phyloP scores from a whole-genome alignment of 1,140 invertebrate species.

The Physella acuta region DNA sequence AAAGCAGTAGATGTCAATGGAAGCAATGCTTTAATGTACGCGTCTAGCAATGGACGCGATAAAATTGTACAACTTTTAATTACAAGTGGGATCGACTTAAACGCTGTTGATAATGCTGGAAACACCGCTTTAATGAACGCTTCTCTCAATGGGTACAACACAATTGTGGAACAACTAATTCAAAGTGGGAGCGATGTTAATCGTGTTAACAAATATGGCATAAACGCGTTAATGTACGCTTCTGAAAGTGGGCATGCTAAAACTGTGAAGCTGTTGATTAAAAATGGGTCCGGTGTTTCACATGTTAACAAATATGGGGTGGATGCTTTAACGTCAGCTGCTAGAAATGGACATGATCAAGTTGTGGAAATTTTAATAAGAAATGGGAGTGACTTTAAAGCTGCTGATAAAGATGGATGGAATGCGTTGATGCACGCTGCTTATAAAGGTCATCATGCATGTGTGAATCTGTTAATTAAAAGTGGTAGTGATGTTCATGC shows the following conservation, averaged over 20 bases:
- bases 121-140: not conserved
- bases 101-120: conserved; percentile 1
- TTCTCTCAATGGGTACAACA: conserved; percentile 20
- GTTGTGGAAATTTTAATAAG: not conserved
- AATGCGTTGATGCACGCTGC: not conserved
- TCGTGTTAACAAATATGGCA: conserved; percentile 25
- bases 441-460: not conserved
- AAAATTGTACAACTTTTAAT: not conserved
- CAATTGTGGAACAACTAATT: conserved; percentile 20
- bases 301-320: conserved; percentile 6
- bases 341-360: not conserved
- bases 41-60: not conserved
- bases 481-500: conserved; percentile 9
- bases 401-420: not conserved
- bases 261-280: conserved; percentile 20
- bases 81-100: not conserved
- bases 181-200: conserved; percentile 19
- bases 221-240: no score
- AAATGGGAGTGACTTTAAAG: not conserved
- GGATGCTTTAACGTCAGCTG: conserved; percentile 7
- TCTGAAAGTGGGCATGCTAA: conserved; percentile 16
- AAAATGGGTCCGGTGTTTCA: conserved; percentile 13
- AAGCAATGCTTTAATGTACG: conserved; percentile 7
- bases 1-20: conserved; percentile 6
- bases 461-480: not conserved